Conservation (phyloP, 2,888 invertebrate species). For the Rhaphigaster nebulosa region DNA sequence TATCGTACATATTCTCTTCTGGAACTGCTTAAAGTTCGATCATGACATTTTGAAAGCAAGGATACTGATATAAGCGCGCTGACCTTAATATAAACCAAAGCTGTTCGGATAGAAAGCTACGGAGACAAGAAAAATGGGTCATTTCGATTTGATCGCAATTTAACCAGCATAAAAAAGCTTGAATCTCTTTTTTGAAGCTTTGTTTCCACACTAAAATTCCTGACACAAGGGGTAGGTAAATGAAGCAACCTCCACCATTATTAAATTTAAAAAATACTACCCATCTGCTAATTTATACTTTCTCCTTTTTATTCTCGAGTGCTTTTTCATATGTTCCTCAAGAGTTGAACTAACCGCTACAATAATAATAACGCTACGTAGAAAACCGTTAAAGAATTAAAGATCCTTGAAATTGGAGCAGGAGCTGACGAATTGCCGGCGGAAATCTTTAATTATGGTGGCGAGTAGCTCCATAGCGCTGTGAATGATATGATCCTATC, state of each 20-base stretch:
- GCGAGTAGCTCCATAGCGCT: too few relatives aligned
- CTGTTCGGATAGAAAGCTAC: background rate
- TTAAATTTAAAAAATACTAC: background rate
- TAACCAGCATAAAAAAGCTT: background rate
- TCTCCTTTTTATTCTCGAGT: background rate
- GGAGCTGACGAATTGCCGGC: too few relatives aligned
- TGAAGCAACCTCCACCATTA: background rate
- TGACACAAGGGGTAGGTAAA: background rate
- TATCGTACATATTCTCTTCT: background rate
- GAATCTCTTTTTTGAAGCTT: background rate
- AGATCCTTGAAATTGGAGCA: too few relatives aligned
- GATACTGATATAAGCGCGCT: background rate
- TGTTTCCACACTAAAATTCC: background rate
- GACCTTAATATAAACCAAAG: conserved; percentile 22
- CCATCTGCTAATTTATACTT: background rate
- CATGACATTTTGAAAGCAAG: background rate
- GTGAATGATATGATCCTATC: too few relatives aligned
- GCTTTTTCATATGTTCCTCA: background rate
- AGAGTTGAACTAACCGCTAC: background rate
- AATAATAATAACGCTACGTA: too few relatives aligned
- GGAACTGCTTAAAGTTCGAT: background rate
- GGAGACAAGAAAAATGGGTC: background rate
- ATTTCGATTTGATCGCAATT: conserved; percentile 4
- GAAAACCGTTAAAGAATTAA: too few relatives aligned
- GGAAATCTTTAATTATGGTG: too few relatives aligned